Evolutionary conservation across 2,113 vertebrate species (phyloP).

Genomic region (Terrapene triunguis): DNA sequence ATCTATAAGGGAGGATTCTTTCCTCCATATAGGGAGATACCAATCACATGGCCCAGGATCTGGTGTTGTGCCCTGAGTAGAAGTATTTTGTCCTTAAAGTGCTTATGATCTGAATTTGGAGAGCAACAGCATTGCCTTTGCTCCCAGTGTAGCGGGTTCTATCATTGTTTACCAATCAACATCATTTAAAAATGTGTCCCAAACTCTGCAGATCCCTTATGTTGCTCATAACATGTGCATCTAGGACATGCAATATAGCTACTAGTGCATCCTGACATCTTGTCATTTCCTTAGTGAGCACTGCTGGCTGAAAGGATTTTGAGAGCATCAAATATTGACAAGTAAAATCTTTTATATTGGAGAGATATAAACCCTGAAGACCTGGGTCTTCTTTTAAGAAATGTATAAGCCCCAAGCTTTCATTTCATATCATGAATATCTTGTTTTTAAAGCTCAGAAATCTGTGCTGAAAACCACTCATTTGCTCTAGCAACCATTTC

Average conservation of each 20-base stretch:
- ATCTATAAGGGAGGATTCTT: background rate
- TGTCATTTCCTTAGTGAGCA: conserved; percentile 28
- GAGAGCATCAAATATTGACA: conserved; percentile 64
- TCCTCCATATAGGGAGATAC: background rate
- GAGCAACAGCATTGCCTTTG: background rate
- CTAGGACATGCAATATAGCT: accelerated
- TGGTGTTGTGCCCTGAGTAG: background rate
- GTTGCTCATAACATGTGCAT: accelerated
- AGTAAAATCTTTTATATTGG: conserved; percentile 56
- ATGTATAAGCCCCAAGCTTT: conserved; percentile 50
- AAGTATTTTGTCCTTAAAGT: background rate
- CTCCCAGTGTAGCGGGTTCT: background rate
- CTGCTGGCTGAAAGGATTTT: conserved; percentile 57
- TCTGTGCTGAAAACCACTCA: conserved; percentile 45
- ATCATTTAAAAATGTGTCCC: background rate
- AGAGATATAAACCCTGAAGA: conserved; percentile 57
- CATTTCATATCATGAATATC: conserved; percentile 51
- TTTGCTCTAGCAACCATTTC: conserved; percentile 52
- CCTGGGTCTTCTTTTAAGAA: conserved; percentile 61
- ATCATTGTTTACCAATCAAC: accelerated
- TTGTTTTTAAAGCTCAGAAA: conserved; percentile 66
- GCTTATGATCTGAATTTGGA: background rate
- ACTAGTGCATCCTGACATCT: background rate
- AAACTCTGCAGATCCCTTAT: accelerated
- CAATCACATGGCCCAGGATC: background rate